Evolutionary conservation across 2,888 invertebrate genomes (phyloP), one percentile per base, ranked within the genome.

Genomic region (Campoplex capitator): DNA sequence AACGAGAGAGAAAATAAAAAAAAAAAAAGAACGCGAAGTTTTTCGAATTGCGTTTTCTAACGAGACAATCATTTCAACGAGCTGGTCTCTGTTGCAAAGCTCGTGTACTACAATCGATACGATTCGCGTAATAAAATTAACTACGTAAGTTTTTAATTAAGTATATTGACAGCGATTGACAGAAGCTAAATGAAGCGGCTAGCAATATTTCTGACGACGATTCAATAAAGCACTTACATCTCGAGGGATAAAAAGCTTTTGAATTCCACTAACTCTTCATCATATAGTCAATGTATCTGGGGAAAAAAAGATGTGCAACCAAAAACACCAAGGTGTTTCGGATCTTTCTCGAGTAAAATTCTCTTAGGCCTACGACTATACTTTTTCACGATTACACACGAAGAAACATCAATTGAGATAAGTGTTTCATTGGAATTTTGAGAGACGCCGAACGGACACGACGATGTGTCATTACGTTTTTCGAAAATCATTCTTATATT

Each of bases 11-110:
- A 56, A 18, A 77, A 56, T 18, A 73, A 7, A 67, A 7, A 42
- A 73, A 70, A 35, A 73, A 79, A 38, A 62, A 45, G 11, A 38
- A 58, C 56, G 58, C 9, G 56, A 62, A 54, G 45, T 70, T 78
- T 86, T 90, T 88, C 88, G 91, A 91, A 93, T 92, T 92, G 91
- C 92, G 91, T 92, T 93, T 91, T 91, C 88, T 92, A 92, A 90
- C 80, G 90, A 91, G 93, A 93, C 93, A 93, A 93, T 93, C 93
- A 91, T 88, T 90, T 86, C 81, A 86, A 86, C 80, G 88, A 89
- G 83, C 78, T 77, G 67, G 86, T 85, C 81, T 82, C 83, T 54
- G 65, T 84, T 84, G 84, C 73, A 56, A 77, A 83, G 54, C 77
- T 81, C 80, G 79, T 79, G 54, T 81, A 71, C 32, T 76, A 73